Percentiles rank a stretch among this genome's conserved stretches.
phyloP scores from a whole-genome alignment of 1,140 invertebrate species.

The Euglossa dilemma region DNA sequence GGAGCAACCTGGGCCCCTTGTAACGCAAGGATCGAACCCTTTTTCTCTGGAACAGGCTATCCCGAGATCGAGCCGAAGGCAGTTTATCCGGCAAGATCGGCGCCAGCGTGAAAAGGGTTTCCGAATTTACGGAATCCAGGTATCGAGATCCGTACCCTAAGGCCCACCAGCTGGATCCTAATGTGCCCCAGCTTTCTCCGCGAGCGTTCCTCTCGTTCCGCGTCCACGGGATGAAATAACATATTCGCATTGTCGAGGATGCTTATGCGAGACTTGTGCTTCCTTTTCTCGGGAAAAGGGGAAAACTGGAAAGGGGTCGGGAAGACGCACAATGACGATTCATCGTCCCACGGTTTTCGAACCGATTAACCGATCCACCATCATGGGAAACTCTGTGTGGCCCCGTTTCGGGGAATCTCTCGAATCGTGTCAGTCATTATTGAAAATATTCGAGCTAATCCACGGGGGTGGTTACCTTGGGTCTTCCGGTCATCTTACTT shows the following conservation, averaged over 20 bases:
- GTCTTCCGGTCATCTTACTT: background rate
- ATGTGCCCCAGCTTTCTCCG: background rate
- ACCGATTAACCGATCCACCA: constrained; percentile 38
- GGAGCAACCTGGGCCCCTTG: constrained; percentile 33
- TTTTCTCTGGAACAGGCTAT: constrained; percentile 19
- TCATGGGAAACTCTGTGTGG: constrained; percentile 52
- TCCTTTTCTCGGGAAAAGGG: constrained; percentile 51
- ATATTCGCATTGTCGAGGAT: constrained; percentile 28
- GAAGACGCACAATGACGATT: constrained; percentile 34
- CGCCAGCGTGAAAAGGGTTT: constrained; percentile 55
- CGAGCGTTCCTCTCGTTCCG: background rate
- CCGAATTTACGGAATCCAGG: constrained; percentile 64
- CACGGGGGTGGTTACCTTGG: no score
- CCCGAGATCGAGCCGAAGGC: background rate
- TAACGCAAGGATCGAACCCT: constrained; percentile 52
- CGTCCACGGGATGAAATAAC: constrained; percentile 43
- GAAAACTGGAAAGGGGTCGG: constrained; percentile 58
- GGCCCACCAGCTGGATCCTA: constrained; percentile 45
- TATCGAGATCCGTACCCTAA: constrained; percentile 40
- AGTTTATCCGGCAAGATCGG: constrained; percentile 26
- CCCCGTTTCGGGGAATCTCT: constrained; percentile 30
- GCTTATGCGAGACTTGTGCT: constrained; percentile 15
- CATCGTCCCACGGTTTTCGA: constrained; percentile 42
- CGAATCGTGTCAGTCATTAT: constrained; percentile 9
- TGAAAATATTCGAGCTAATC: background rate